phyloP scores from a whole-genome alignment of 1,140 invertebrate genomes.

The Drosophila littoralis region DNA sequence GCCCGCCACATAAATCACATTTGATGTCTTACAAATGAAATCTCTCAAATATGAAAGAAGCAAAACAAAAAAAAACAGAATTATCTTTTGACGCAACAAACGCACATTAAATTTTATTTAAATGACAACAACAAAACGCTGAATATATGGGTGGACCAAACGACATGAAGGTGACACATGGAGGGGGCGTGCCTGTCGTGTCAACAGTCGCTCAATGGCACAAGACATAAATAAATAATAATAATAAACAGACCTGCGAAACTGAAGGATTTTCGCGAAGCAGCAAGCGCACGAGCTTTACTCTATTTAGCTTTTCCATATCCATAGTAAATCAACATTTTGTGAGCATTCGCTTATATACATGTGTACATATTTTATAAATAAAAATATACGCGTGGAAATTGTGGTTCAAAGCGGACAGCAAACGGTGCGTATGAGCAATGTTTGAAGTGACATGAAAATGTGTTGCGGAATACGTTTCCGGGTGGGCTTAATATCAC shows the following conservation, averaged over 20 bases:
- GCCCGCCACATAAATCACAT: slow-evolving; percentile 53
- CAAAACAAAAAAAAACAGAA: slow-evolving; percentile 7
- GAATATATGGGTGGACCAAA: slow-evolving; percentile 21
- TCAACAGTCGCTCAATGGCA: slow-evolving; percentile 73
- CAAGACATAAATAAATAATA: slow-evolving; percentile 68
- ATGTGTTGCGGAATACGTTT: slow-evolving; percentile 53
- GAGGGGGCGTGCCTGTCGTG: slow-evolving; percentile 42
- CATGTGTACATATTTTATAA: slow-evolving; percentile 2
- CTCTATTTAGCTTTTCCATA: slow-evolving; percentile 15
- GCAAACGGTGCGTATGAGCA: slow-evolving; percentile 41
- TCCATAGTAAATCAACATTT: slow-evolving; percentile 54
- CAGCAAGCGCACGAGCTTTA: slow-evolving; percentile 5
- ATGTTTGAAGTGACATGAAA: slow-evolving; percentile 55
- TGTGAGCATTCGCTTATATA: slow-evolving; percentile 8
- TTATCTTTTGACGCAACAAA: slow-evolving; percentile 27
- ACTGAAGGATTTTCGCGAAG: slow-evolving; percentile 39
- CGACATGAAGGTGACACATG: slow-evolving; percentile 12
- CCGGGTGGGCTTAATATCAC: slow-evolving; percentile 55
- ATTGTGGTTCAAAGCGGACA: slow-evolving; percentile 28
- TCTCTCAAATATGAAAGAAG: slow-evolving; percentile 24
- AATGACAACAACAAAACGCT: slow-evolving; percentile 50
- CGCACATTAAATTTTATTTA: slow-evolving; percentile 44
- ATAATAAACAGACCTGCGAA: slow-evolving; percentile 16
- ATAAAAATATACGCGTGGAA: slow-evolving; percentile 26
- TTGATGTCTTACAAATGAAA: slow-evolving; percentile 63